These are phyloP conservation scores for Riparia riparia DNA, from an alignment of 2,113 vertebrate species.

Conservation along the genomic window DNA sequence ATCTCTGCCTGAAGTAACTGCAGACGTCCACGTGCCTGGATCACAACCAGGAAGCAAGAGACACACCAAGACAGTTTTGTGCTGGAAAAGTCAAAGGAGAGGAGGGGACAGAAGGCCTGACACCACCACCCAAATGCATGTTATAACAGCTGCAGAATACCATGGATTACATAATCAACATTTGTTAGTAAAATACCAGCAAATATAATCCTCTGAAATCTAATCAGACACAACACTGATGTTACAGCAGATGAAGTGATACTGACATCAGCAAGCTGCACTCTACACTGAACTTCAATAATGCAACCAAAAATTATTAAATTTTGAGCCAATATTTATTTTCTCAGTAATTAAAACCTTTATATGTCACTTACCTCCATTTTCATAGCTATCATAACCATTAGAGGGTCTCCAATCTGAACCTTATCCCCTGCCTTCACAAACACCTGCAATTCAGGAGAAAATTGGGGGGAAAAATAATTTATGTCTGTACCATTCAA, in stretches of 20 bases:
- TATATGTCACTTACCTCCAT: slow-evolving; percentile 88
- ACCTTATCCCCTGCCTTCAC: slow-evolving; percentile 92
- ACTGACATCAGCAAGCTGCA: not conserved
- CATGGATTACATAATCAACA: not conserved
- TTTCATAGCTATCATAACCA: slow-evolving; percentile 99
- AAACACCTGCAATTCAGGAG: slow-evolving; percentile 82
- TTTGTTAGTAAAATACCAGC: slow-evolving; percentile 3
- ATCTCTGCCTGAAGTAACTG: not conserved
- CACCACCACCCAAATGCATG: not conserved
- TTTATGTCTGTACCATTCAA: not conserved
- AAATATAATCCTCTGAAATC: slow-evolving; percentile 46
- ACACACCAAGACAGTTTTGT: not conserved
- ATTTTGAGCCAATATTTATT: not conserved
- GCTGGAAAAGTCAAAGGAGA: not conserved
- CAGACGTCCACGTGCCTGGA: not conserved
- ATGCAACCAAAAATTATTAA: not conserved
- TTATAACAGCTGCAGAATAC: not conserved
- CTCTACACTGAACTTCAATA: not conserved
- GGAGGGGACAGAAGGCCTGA: not conserved
- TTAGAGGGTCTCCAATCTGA: slow-evolving; percentile 85
- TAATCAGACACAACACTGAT: not conserved
- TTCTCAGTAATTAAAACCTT: not conserved
- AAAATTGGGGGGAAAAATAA: not conserved
- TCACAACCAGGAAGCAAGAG: not conserved
- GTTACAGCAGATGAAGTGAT: not conserved